Evolutionary conservation across 2,888 invertebrate genomes (phyloP), one percentile per base, ranked within the genome.

Genomic region (Caenorhabditis sinica): DNA sequence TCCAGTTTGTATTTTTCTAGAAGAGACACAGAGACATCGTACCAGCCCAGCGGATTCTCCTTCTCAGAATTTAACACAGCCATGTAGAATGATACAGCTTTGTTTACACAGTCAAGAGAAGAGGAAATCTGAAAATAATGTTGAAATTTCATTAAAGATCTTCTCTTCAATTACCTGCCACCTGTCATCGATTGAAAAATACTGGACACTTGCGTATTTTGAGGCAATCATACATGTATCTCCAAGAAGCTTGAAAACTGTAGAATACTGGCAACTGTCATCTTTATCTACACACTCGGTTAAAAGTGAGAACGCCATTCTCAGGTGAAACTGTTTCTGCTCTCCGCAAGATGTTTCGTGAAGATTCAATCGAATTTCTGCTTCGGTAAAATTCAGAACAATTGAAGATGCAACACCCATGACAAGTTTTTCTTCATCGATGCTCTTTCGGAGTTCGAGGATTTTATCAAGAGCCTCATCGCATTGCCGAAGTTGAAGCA

Each of bases 401-500:
- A 80, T 63, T 1, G 51, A 6, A 0, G 81, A 76, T 15, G 80
- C 80, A 2, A 60, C 25, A 8, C 73, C 63, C 17, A 51, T 45
- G 3, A 61, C 33, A n/a, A 58, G 69, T 33, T 49, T 40, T 45
- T 76, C 66, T 11, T 58, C 71, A 8, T 11, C 33, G 13, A 79
- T 71, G 28, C 58, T 58, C 43, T 68, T n/a, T 6, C 86, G 68
- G 13, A 56, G 68, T 20, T 74, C 77, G 0, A 25, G n/a, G 0
- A 74, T 33, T 43, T 83, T 75, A 17, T 84, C 86, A 2, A 88
- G 72, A n/a, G 86, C 85, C 25, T 66, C 65, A 30, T 84, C 85
- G 68, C 79, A 82, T 30, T 88, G 82, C 9, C 82, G 61, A 4
- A 88, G 74, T 63, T 85, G 87, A 1, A 87, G 30, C 3, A 87